Evolutionary conservation across 2,113 vertebrate species (phyloP), one percentile per base, ranked within the genome.

Genomic region (Notarius lentiginosus): DNA sequence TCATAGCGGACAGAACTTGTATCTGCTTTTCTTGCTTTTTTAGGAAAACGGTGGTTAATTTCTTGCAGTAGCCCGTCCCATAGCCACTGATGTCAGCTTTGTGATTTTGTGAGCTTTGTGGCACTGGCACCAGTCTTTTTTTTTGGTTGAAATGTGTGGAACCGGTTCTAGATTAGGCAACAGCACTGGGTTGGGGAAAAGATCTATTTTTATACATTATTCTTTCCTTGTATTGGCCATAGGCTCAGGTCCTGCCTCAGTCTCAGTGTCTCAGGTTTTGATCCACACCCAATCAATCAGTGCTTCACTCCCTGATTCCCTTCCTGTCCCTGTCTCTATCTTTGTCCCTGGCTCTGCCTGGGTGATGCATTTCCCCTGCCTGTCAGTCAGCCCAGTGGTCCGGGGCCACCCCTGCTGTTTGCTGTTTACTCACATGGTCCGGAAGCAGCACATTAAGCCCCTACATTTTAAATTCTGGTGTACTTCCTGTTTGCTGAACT

Each of bases 401-500:
- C 3, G 0, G 49, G 11, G 27, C 10, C 10, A 7, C 30, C 30
- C 58, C 24, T 27, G 47, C 24, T 66, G 61, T 83, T 66, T 51
- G 15, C 41, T 65, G 63, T 66, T 83, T 83, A 66, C 20, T 49
- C 34, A 51, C 41, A 66, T 82, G 24, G 34, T 49, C 61, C 61
- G 22, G 60, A 63, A 82, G 12, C 58, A 49, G 80, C 24, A 61
- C 10, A 61, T 61, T 61, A 81, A 61, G 1, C 0, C 24, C 47
- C 20, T n/a, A 27, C 47, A 27, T 27, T 49, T 65, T 56, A 58
- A 58, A 80, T 61, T 81, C 30, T 24, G 47, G 22, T 51, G 47
- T 30, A 83, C n/a, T 83, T 83, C 81, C 81, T 83, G 61, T 83
- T 83, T 66, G 22, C 81, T 83, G n/a, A 66, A 66, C 41, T 49